Evolutionary conservation across 2,797 vertebrate genomes (phyloP), one percentile per base, ranked within the genome.

Genomic region (Graptemys geographica): DNA sequence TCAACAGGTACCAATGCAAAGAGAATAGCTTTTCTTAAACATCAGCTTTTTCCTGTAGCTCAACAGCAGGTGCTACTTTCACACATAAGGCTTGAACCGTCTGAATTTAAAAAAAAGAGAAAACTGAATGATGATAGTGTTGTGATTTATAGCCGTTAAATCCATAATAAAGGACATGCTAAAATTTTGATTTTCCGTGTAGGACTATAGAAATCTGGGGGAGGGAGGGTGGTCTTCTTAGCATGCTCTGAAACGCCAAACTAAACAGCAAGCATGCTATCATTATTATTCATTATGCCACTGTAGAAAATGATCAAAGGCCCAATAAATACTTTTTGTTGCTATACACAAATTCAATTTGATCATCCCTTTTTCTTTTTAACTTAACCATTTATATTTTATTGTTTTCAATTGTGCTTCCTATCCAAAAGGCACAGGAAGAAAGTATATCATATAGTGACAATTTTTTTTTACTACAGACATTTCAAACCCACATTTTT

Each of bases 361-460:
- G 91, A 95, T 79, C 80, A 91, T 56, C 86, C 86, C 6, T 83
- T 95, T 87, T 91, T 92, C 92, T 89, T 93, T 96, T 82, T 92
- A 87, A 94, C n/a, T 89, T 52, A 89, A 28, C 80, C 91, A 81
- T 95, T 94, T 88, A 84, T 88, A 90, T 19, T 90, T 79, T 13
- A 92, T 52, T 85, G 76, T 92, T 96, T 96, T 94, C 62, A 87
- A 56, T 27, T 81, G 78, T 31, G 83, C 41, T 62, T 93, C 87
- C 81, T 90, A 94, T 81, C 69, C 84, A 93, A 84, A 85, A 87
- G 89, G 81, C 82, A 65, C 72, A 96, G 89, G 87, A 94, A 94
- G 90, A 84, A 95, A 86, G 82, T 80, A 72, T 41, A 91, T 55
- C 69, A 33, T 69, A 82, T 49, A 80, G 72, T 31, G 90, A 88